Evolutionary conservation across 2,888 invertebrate species (phyloP), one percentile per base, ranked within the genome.

Genomic region (Brenthis hecate): DNA sequence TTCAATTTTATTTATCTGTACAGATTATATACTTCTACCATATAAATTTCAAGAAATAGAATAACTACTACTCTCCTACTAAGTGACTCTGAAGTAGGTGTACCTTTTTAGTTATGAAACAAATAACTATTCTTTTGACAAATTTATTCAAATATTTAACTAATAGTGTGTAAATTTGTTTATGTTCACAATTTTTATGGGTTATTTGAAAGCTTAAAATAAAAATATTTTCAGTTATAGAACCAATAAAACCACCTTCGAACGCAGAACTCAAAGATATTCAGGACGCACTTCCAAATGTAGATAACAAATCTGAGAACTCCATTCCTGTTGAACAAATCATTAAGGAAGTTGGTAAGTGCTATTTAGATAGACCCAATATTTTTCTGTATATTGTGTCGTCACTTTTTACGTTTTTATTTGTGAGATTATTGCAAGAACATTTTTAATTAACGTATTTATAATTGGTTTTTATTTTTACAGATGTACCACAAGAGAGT

Each of bases 241-340:
- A 57, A 19, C 57, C 65, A 19, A 23, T 51, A 56, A 67, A 56
- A 47, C 63, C 67, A 14, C 56, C 73, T 13, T 50, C 71, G 36
- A 77, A 77, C 54, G 68, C 78, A 2, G 87, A 87, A 6, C 70
- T 87, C 16, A 85, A 79, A 72, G 86, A 86, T 56, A 80, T 86
- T 0, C 85, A 85, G 3, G 86, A 89, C 28, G 66, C 75, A 48
- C 19, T 68, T 28, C n/a, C 51, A 1, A 74, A 80, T 32, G 74
- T 80, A 16, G 91, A 89, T 60, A 81, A 76, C 61, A 74, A 73
- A 48, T 87, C 89, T 0, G 85, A 85, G 58, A 85, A 82, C 62
- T 86, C 89, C 6, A 79, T 91, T 16, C 87, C 89, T 2, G 78
- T 89, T 3, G 92, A 91, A 75, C 83, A 86, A 32, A 89, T 92